phyloP scores from a whole-genome alignment of 2,797 vertebrate species.

The Phoeniculus purpureus region DNA sequence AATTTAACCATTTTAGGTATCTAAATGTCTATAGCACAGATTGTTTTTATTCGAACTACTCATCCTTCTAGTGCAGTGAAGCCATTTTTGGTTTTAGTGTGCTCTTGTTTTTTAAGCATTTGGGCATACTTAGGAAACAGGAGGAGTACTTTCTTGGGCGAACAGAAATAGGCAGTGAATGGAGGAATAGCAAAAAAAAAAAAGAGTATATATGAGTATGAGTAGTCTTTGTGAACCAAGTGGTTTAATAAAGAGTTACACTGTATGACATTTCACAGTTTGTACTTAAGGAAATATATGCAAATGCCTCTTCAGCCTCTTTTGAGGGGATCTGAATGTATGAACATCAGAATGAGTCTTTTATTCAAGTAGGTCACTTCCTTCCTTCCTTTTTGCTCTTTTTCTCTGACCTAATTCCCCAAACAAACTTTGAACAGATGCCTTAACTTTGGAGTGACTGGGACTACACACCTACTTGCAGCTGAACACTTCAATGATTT shows the following conservation, averaged over 20 bases:
- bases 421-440: not conserved
- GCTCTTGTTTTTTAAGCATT: not conserved
- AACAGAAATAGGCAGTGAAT: not conserved
- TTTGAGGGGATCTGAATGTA: constrained; percentile 1
- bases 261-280: not conserved
- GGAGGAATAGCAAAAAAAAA: not conserved
- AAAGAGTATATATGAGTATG: not conserved
- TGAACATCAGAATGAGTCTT: not conserved
- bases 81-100: not conserved
- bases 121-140: not conserved
- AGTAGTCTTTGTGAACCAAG: not conserved
- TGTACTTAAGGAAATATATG: constrained; percentile 34
- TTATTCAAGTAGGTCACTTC: constrained; percentile 37
- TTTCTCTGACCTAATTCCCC: not conserved
- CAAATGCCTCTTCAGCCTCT: constrained; percentile 31
- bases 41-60: not conserved
- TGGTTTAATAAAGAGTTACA: not conserved
- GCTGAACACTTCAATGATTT: not conserved
- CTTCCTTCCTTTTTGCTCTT: not conserved
- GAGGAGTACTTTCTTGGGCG: not conserved
- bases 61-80: not conserved
- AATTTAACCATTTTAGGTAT: not conserved
- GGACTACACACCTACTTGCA: not conserved
- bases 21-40: not conserved
- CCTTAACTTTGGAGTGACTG: constrained; percentile 3